Base-by-base conservation (phyloP, 30 jellyfish, hydroid and myxozoan genomes). In the Hydra vulgaris region DNA sequence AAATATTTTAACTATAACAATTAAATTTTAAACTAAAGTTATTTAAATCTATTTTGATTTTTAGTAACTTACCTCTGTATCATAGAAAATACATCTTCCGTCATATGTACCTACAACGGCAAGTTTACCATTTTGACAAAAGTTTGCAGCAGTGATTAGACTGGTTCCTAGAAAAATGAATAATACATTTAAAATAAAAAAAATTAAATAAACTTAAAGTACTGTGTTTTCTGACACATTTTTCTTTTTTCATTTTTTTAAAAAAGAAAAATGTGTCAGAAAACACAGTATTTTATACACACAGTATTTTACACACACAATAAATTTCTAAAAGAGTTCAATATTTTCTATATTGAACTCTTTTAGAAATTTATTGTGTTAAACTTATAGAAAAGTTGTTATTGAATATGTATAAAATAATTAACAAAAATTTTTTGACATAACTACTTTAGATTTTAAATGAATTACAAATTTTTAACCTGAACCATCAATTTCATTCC, bases 21-120 rank as follows among this genome's bases (percentile, higher is more conserved):
- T 0, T 25, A 15, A n/a, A 17, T 15, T 17, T n/a, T 26, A 66
- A 15, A 66, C 67, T 15, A n/a, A n/a, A n/a, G n/a, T n/a, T n/a
- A n/a, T n/a, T n/a, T n/a, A 0, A 73, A 18, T n/a, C 17, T 27
- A 71, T 27, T 20, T 18, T 56, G 52, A n/a, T 16, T 16, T 56
- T 56, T 56, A n/a, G n/a, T n/a, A n/a, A n/a, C n/a, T n/a, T 12
- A 88, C 96, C 90, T 88, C 96, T 15, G 96, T 88, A 55, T 88
- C 96, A 68, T 88, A 88, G 74, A 88, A 88, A 61, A 88, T 88
- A 70, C 96, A 88, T 16, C 96, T 74, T 55, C 96, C 96, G 76
- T 88, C 96, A 84, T 88, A 88, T n/a, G 96, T 88, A 54, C 96
- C 96, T 23, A 88, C 95, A 26, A 88, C 96, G 52, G 96, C 96